Base-by-base conservation (phyloP, 2,888 invertebrate genomes). In the Apoda limacodes region DNA sequence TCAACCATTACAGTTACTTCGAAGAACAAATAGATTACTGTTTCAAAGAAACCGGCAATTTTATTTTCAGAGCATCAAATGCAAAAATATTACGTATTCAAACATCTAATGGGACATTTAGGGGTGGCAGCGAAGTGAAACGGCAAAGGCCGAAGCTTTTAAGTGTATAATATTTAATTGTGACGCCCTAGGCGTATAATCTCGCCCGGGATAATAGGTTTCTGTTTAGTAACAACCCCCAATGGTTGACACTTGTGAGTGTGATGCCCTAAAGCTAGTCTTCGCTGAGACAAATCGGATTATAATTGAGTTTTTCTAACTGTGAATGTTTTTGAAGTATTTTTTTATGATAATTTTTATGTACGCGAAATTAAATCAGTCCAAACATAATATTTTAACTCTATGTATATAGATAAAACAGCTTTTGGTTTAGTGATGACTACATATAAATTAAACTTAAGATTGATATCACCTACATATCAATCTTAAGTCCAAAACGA, bases 81-180 rank as follows among this genome's bases (percentile, higher is more conserved):
- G 76, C 76, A 78, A 80, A 78, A 80, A 78, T 80, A 80, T 80
- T 80, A 80, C 76, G 80, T 78, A 80, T 80, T 80, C 80, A 80
- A 80, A 80, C 80, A 80, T 67, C 78, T 80, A 80, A 80, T 80
- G 71, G 80, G 78, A 78, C 80, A 80, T 80, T 80, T 80, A 80
- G 75, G 80, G 80, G 76, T 78, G 80, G 69, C 76, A 78, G 69
- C 69, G 67, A 71, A 74, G 75, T 76, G 75, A 80, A 80, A 80
- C 74, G 74, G 78, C 76, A 78, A 80, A 80, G 76, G 76, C 72
- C 80, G 80, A 76, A 76, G 81, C 81, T 80, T 80, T 80, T 80
- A 80, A 80, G 76, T 80, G 80, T 80, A 80, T 80, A 80, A 80
- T 80, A 80, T 80, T 80, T 80, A 81, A 81, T 81, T 82, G 82